Percentiles rank a stretch among this genome's conserved stretches.
Conservation (phyloP, 2,113 vertebrate genomes). For the Amia ocellicauda region DNA sequence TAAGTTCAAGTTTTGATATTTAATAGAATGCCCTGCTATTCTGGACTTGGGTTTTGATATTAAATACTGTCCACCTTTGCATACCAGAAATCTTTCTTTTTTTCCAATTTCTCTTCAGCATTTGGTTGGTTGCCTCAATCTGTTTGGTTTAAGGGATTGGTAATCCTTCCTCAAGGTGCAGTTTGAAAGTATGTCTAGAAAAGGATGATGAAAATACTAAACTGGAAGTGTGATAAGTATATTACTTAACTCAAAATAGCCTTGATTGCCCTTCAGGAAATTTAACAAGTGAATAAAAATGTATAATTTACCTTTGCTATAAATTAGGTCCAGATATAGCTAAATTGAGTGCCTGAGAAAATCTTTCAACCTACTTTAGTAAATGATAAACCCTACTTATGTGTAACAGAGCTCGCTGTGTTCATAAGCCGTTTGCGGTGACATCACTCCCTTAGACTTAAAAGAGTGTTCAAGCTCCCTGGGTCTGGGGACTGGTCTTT, state of each 20-base stretch:
- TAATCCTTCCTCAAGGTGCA: slow-evolving; percentile 15
- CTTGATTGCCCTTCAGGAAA: not conserved
- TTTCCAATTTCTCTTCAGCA: not conserved
- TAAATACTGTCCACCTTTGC: slow-evolving; percentile 16
- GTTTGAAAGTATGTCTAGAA: slow-evolving; percentile 1
- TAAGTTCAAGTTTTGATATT: too few relatives aligned
- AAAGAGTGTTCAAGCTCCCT: too few relatives aligned
- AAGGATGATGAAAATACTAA: slow-evolving; percentile 8
- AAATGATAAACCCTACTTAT: slow-evolving; percentile 2
- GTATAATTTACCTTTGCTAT: not conserved
- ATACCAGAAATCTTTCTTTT: not conserved
- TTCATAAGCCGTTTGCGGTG: too few relatives aligned
- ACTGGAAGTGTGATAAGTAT: not conserved
- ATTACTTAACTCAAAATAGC: not conserved
- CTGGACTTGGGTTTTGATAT: slow-evolving; percentile 3
- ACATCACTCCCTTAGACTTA: too few relatives aligned
- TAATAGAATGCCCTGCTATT: not conserved
- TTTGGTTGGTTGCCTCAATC: not conserved
- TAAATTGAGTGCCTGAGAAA: not conserved
- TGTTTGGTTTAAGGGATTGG: not conserved
- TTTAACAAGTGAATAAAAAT: not conserved
- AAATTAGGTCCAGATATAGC: not conserved
- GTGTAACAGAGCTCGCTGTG: too few relatives aligned
- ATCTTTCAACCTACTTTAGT: slow-evolving; percentile 2
- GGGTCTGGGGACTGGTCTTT: too few relatives aligned